Base-by-base conservation (phyloP, 2,113 vertebrate genomes). In the Passer domesticus region DNA sequence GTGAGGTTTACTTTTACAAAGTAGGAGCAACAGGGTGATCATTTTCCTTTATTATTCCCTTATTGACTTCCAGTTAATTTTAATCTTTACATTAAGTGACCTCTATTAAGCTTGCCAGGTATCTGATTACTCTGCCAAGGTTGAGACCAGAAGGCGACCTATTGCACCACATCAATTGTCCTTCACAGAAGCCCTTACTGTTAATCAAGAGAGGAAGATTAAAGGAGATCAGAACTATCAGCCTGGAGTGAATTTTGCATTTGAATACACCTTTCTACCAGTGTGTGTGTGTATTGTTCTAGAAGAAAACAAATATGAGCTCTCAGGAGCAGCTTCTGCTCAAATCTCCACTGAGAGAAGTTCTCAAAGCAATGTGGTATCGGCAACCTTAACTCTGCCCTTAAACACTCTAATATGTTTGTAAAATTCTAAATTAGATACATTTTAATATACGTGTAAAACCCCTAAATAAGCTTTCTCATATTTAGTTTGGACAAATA, bases 11-110 rank as follows among this genome's bases (percentile, higher is more conserved):
- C 90, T 94, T 92, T 95, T 89, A 69, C 56, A 75, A 91, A 85
- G 75, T 14, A 77, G 94, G 87, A 93, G 92, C 87, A 97, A 91
- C 94, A 94, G 59, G 91, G 77, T 90, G 84, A 96, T 96, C 52
- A 92, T 95, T 92, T 95, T 77, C 96, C 91, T 95, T 95, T 97
- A 95, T 97, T 96, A 97, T 96, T 96, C 94, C 89, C 94, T 96
- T 96, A 95, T 95, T 94, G 96, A 96, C 91, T 95, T 92, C 63
- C 77, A 89, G 89, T 95, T 97, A 92, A 94, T 97, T 96, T 96
- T 95, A 96, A 96, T 95, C 94, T 96, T 95, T 91, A 83, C 78
- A 84, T 95, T 72, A 90, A 69, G 8, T 92, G 92, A 94, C 95
- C 94, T 94, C 89, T 74, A 89, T 96, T 89, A 89, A 83, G 30